Percentiles rank a stretch among this genome's conserved stretches.
These are phyloP conservation scores for Neodiprion fabricii DNA, from an alignment of 1,140 invertebrate species.

Conservation along the genomic window DNA sequence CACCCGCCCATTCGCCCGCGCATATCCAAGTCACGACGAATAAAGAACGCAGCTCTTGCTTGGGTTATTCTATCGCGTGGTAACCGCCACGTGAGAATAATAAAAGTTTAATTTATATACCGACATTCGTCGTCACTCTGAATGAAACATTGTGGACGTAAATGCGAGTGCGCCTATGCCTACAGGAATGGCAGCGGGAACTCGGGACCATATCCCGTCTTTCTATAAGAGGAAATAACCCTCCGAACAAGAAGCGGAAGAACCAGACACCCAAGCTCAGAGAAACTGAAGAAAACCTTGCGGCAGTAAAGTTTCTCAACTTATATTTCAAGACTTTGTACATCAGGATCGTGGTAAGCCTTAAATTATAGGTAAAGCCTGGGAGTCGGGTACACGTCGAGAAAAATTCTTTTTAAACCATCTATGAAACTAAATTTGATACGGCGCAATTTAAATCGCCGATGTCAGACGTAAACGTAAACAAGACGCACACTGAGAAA, in stretches of 20 bases:
- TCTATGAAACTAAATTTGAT: too few relatives aligned
- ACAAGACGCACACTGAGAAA: too few relatives aligned
- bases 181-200: neutral
- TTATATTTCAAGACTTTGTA: too few relatives aligned
- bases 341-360: too few relatives aligned
- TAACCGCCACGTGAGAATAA: neutral
- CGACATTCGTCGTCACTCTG: neutral
- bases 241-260: neutral
- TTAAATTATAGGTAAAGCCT: too few relatives aligned
- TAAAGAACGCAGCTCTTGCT: neutral
- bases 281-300: too few relatives aligned
- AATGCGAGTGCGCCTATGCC: neutral
- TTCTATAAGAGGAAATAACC: neutral
- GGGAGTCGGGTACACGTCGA: too few relatives aligned
- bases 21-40: neutral
- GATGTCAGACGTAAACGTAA: too few relatives aligned
- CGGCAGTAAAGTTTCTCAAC: too few relatives aligned
- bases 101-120: constrained; percentile 8
- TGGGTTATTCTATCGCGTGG: neutral
- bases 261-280: too few relatives aligned
- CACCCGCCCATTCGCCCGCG: neutral
- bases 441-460: too few relatives aligned
- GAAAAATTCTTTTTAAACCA: too few relatives aligned
- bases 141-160: neutral
- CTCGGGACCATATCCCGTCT: neutral